Percentiles rank a stretch among this genome's conserved stretches.
Evolutionary conservation across 2,113 vertebrate species (phyloP).

Genomic region (Hemiscyllium ocellatum): DNA sequence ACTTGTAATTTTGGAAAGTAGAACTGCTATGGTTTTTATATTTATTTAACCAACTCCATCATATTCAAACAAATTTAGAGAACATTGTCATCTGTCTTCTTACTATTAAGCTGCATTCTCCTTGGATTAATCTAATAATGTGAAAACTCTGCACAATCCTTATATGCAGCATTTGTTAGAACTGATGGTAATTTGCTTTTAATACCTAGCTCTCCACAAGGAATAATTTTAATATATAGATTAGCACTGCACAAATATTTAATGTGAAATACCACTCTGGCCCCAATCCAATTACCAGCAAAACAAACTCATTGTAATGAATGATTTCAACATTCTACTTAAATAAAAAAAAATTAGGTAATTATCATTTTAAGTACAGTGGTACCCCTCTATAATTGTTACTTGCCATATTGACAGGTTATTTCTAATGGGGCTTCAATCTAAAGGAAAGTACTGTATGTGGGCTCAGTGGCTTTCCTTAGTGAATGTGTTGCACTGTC

Average conservation of each 20-base stretch:
- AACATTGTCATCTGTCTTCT: not conserved
- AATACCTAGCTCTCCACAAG: slow-evolving; percentile 8
- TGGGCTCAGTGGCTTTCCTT: not conserved
- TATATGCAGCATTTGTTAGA: not conserved
- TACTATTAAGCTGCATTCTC: not conserved
- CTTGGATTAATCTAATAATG: not conserved
- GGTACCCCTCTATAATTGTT: slow-evolving; percentile 33
- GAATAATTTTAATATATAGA: slow-evolving; percentile 7
- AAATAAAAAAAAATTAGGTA: slow-evolving; percentile 31
- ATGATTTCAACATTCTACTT: slow-evolving; percentile 22
- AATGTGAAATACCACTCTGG: slow-evolving; percentile 33
- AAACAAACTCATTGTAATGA: slow-evolving; percentile 37
- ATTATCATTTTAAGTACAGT: slow-evolving; percentile 28
- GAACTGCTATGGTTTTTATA: not conserved
- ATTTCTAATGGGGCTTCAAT: slow-evolving; percentile 20
- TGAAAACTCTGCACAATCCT: not conserved
- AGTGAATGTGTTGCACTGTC: not conserved
- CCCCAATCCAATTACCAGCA: slow-evolving; percentile 38
- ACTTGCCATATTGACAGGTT: slow-evolving; percentile 33
- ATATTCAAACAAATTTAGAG: not conserved
- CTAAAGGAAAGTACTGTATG: not conserved
- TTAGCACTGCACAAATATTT: slow-evolving; percentile 35
- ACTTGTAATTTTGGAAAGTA: not conserved
- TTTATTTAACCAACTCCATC: not conserved
- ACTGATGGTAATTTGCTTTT: not conserved